Evolutionary conservation across 2,113 vertebrate species (phyloP).

Genomic region (Neogale vison): DNA sequence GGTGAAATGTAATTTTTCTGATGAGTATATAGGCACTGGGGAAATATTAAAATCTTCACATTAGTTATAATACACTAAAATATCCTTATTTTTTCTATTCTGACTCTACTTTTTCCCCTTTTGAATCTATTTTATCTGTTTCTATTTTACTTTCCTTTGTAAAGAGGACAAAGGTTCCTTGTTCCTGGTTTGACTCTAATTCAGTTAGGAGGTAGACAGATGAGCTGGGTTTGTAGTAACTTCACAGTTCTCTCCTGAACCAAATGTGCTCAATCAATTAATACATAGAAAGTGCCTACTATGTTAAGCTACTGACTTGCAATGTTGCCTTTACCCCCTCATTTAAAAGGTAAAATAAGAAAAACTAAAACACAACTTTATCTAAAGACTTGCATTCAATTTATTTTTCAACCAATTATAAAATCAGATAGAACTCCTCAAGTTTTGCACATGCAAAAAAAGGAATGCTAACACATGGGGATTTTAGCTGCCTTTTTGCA

Average conservation of each 20-base stretch:
- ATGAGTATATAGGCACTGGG: neutral
- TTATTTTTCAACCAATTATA: neutral
- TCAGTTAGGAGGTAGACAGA: neutral
- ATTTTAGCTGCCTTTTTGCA: conserved; percentile 2
- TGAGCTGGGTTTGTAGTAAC: neutral
- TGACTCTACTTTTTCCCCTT: neutral
- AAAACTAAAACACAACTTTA: neutral
- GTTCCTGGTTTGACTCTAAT: neutral
- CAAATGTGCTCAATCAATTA: neutral
- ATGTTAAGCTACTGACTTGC: neutral
- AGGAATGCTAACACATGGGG: neutral
- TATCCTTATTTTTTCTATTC: neutral
- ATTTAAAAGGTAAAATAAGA: neutral
- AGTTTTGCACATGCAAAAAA: neutral
- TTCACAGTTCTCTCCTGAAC: neutral
- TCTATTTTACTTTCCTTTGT: neutral
- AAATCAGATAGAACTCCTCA: neutral
- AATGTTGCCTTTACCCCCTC: fast-evolving
- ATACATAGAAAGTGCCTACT: neutral
- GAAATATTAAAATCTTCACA: neutral
- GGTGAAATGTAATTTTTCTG: neutral
- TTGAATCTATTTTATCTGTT: neutral
- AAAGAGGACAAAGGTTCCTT: neutral
- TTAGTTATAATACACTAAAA: neutral
- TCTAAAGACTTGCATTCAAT: neutral